Evolutionary conservation across 2,797 vertebrate species (phyloP).

Genomic region (Morelia viridis): DNA sequence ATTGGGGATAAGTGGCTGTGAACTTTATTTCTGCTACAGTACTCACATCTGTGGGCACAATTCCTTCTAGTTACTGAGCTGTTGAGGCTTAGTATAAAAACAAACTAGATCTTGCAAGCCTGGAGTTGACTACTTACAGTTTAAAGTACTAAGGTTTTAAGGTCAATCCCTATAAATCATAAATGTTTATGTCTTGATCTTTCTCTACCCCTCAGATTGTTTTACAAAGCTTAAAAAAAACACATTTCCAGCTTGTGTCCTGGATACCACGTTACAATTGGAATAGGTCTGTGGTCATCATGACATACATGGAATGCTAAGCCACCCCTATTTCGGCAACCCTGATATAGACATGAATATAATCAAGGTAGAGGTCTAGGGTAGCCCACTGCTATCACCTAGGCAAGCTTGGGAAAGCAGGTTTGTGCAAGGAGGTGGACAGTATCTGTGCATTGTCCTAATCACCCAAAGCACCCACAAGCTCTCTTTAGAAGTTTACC

Average conservation of each 20-base stretch:
- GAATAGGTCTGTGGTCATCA: not conserved
- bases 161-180: not conserved
- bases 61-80: not conserved
- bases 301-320: not conserved
- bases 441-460: not conserved
- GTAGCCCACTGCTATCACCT: not conserved
- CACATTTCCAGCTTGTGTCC: not conserved
- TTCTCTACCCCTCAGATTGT: not conserved
- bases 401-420: not conserved
- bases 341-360: not conserved
- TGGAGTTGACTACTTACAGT: not conserved
- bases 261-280: not conserved
- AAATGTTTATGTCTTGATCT: not conserved
- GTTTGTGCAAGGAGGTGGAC: not conserved
- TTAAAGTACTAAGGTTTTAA: not conserved
- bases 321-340: not conserved
- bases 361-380: not conserved
- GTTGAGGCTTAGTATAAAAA: not conserved
- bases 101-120: not conserved
- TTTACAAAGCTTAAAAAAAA: not conserved
- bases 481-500: not conserved
- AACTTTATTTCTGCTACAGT: not conserved
- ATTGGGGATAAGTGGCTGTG: not conserved
- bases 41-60: not conserved
- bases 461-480: not conserved